phyloP scores from a whole-genome alignment of 2,888 invertebrate species.

The Cheiracanthium punctorium region DNA sequence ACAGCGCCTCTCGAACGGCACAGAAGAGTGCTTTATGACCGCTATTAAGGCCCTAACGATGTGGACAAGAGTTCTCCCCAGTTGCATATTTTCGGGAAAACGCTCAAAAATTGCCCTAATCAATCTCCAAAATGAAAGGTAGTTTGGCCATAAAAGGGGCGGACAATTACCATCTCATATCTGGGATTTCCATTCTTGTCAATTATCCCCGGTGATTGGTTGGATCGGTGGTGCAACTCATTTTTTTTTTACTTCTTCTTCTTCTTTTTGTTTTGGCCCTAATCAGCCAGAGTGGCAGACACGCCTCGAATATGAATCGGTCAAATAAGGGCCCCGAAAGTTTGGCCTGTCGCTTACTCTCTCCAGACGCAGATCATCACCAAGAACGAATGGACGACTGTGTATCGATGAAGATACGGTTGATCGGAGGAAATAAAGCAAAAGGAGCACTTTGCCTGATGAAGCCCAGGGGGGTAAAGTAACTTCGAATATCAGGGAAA shows the following conservation, averaged over 20 bases:
- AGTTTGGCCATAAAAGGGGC: not conserved
- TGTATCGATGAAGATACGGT: conserved; percentile 44
- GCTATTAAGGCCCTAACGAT: not conserved
- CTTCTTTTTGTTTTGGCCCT: conserved; percentile 25
- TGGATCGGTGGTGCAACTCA: not conserved
- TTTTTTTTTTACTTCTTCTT: too few relatives aligned
- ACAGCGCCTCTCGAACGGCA: not conserved
- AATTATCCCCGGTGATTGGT: conserved; percentile 14
- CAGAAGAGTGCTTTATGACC: not conserved
- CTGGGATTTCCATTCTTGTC: conserved; percentile 6
- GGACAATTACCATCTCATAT: conserved; percentile 8
- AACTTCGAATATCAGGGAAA: not conserved
- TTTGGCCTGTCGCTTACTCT: conserved; percentile 32
- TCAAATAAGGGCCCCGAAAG: conserved; percentile 25
- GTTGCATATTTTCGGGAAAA: conserved; percentile 4
- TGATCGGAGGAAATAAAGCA: conserved; percentile 43
- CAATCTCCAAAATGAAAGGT: conserved; percentile 4
- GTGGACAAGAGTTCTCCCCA: not conserved
- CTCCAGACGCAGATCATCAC: conserved; percentile 34
- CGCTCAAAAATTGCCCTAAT: conserved; percentile 7
- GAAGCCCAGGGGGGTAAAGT: conserved; percentile 35
- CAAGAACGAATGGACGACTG: conserved; percentile 49
- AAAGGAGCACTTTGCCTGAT: conserved; percentile 59
- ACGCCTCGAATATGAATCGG: conserved; percentile 67
- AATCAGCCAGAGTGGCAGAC: conserved; percentile 54